These are phyloP conservation scores for Saguinus imperator DNA, from an alignment of 2,113 vertebrate species.

Conservation along the genomic window DNA sequence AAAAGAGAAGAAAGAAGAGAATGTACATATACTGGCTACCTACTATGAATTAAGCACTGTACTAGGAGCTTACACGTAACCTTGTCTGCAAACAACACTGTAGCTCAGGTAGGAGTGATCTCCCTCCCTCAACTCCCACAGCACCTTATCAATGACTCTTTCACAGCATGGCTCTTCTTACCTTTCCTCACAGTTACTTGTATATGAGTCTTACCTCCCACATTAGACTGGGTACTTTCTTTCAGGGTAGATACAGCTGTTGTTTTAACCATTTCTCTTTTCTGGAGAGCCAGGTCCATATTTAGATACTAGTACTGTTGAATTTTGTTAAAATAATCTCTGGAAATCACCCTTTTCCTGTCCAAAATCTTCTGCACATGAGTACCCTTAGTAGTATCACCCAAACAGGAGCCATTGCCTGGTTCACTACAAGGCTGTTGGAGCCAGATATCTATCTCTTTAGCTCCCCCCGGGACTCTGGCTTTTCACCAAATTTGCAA, in stretches of 20 bases:
- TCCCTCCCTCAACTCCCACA: not conserved
- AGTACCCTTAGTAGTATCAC: not conserved
- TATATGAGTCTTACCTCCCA: not conserved
- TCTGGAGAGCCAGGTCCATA: not conserved
- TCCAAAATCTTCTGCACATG: not conserved
- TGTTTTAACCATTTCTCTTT: constrained; percentile 24
- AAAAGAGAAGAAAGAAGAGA: not conserved
- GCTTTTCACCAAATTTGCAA: constrained; percentile 54
- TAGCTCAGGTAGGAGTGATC: not conserved
- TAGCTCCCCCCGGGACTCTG: not conserved
- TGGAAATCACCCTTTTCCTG: not conserved
- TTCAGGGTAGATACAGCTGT: not conserved
- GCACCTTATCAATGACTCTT: not conserved
- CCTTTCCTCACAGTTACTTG: not conserved
- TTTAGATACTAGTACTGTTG: not conserved
- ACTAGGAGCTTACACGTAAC: not conserved
- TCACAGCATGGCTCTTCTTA: not conserved
- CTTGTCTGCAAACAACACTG: not conserved
- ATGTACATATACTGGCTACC: not conserved
- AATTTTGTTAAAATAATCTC: constrained; percentile 48
- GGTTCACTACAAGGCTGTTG: not conserved
- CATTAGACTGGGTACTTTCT: not conserved
- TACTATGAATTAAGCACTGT: not conserved
- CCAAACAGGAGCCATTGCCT: constrained; percentile 14
- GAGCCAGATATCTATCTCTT: constrained; percentile 49